Conservation (phyloP, 1,140 invertebrate species). For the Solenopsis invicta region DNA sequence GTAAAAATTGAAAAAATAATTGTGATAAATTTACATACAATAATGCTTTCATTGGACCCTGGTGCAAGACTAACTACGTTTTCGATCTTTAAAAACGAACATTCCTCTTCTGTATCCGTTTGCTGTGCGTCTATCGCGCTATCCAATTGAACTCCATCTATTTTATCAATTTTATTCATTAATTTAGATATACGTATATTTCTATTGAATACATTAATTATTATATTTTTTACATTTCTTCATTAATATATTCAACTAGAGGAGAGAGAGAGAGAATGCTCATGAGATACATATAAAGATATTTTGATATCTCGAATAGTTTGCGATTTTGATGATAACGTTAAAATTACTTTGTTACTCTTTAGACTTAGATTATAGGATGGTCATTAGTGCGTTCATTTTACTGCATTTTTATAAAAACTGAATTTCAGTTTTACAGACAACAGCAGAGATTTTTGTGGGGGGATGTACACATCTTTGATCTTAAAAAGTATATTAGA, state of each 20-base stretch:
- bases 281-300: no score
- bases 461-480: no score
- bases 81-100: constrained; percentile 83
- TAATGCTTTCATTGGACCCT: constrained; percentile 64
- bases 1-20: background rate
- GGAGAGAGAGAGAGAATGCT: no score
- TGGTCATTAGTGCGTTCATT: no score
- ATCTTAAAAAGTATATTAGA: no score
- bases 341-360: no score
- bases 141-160: constrained; percentile 42
- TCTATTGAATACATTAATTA: constrained; percentile 4
- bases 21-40: constrained; percentile 62
- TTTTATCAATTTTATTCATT: constrained; percentile 42
- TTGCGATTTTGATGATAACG: no score
- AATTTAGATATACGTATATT: background rate
- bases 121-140: constrained; percentile 26
- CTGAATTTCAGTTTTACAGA: no score
- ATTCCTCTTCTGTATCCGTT: constrained; percentile 71
- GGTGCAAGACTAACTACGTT: constrained; percentile 84
- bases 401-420: no score
- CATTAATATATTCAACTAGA: background rate
- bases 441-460: no score
- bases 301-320: no score
- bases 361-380: no score
- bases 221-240: background rate